Base-by-base conservation (phyloP, 2,888 invertebrate species). In the Phania funesta region DNA sequence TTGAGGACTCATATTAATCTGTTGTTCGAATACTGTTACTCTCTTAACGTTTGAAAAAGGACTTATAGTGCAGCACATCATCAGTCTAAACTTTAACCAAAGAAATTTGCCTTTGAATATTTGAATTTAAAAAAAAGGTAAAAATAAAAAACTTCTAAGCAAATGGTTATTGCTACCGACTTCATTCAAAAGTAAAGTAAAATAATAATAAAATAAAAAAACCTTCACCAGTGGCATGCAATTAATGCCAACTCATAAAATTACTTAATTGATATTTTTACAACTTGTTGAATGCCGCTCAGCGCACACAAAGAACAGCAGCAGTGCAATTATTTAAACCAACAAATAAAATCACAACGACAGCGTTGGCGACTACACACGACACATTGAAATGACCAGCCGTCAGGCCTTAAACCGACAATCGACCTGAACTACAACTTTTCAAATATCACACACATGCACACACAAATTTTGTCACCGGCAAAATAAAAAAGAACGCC, bases 191-290 rank as follows among this genome's bases (percentile, higher is more conserved):
- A 26, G 5, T 22, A 2, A 38, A 60, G 52, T 26, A 35, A 70
- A 54, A 44, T 9, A 16, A 58, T 11, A 18, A 16, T 4, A 20
- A 24, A 35, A 16, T 44, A 41, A 18, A 73, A 41, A 32, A 65
- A 38, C 58, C 24, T 16, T 44, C 67, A 52, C 46, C 29, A 70
- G 54, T 82, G 78, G 60, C 82, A 82, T 70, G 78, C 82, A 82
- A 82, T 82, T 82, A 82, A 75, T 70, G 78, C 41, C 70, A 74
- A 82, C 78, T 75, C 78, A 70, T 82, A 78, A 82, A 82, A 78
- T 78, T 26, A 75, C 70, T 82, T 78, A 78, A 82, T 73, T 83
- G 80, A 83, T 83, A 77, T 77, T 80, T 83, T 83, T 74, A 80
- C 77, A 83, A 83, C 83, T 74, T 77, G 83, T 83, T 83, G 83